Base-by-base conservation (phyloP, 2,797 vertebrate genomes). In the Cossypha polioptera region DNA sequence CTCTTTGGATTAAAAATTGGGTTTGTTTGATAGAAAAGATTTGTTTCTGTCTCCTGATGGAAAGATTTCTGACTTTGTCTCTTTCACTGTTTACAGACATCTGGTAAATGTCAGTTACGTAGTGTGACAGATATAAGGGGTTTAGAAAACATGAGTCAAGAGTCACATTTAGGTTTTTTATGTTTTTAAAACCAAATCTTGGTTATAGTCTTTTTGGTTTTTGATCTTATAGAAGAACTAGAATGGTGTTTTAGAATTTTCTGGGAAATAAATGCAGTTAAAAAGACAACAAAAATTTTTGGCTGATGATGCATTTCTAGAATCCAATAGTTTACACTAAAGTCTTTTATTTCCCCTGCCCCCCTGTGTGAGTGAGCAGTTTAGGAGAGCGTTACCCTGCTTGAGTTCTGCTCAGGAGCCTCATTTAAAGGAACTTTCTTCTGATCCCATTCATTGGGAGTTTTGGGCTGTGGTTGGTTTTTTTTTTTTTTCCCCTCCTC, bases 401-500 rank as follows among this genome's bases (percentile, higher is more conserved):
- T 57, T 48, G 22, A 54, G 29, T 66, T 71, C 26, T 62, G 29
- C 17, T 42, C 31, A 75, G 87, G 43, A 78, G 21, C 20, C 28
- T 19, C 7, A 9, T 42, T 16, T 76, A 80, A 76, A 73, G 13
- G 12, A 82, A 7, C 4, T 4, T 48, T 83, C 65, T 81, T 33
- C 38, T 74, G 10, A 66, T 54, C 16, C 14, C 1, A 1, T 20
- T 80, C 29, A 15, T 68, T 47, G 31, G 57, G 21, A 55, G 9
- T 54, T 81, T 67, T 54, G n/a, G 6, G 19, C 22, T 45, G 28
- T 19, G n/a, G 5, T n/a, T 19, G 22, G 0, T 24, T 65, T 28
- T 17, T 63, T 21, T 16, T 22, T 6, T 4, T 16, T 38, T 19
- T 5, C 3, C 6, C 5, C 5, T 11, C 4, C 17, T 20, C 7